phyloP scores from a whole-genome alignment of 2,797 vertebrate genomes.

The Anguilla anguilla region DNA sequence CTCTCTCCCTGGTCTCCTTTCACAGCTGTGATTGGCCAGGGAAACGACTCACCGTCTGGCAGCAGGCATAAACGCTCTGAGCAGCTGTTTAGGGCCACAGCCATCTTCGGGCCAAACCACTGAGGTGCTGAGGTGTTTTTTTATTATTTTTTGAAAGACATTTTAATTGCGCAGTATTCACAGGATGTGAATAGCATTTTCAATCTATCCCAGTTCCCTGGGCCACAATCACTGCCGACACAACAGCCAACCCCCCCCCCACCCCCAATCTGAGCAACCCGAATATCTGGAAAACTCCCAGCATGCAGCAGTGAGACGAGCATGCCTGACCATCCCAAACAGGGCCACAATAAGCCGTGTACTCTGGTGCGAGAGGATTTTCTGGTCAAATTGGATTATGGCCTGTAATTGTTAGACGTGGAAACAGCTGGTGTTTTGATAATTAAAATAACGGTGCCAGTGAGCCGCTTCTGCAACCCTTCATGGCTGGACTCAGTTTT shows the following conservation, averaged over 20 bases:
- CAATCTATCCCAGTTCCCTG: no score
- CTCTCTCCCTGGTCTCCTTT: neutral
- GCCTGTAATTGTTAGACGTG: conserved; percentile 67
- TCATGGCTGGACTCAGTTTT: conserved; percentile 30
- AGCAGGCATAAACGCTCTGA: no score
- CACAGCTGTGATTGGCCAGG: neutral
- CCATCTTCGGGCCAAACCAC: no score
- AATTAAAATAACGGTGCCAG: conserved; percentile 70
- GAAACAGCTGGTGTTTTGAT: conserved; percentile 72
- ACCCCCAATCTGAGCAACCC: neutral
- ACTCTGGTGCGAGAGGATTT: conserved; percentile 64
- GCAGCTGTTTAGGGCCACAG: no score
- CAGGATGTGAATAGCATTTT: no score
- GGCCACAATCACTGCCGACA: no score
- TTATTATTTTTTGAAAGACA: no score
- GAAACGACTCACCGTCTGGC: neutral
- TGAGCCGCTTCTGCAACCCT: conserved; percentile 66
- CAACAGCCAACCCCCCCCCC: no score
- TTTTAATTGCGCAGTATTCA: no score
- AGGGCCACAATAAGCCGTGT: conserved; percentile 42
- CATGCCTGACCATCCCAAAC: conserved; percentile 10
- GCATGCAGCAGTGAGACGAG: neutral
- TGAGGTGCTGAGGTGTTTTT: no score
- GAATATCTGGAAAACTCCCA: neutral
- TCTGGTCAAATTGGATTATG: conserved; percentile 71